Conservation (phyloP, 1,140 invertebrate species). For the Neodiprion virginianus region DNA sequence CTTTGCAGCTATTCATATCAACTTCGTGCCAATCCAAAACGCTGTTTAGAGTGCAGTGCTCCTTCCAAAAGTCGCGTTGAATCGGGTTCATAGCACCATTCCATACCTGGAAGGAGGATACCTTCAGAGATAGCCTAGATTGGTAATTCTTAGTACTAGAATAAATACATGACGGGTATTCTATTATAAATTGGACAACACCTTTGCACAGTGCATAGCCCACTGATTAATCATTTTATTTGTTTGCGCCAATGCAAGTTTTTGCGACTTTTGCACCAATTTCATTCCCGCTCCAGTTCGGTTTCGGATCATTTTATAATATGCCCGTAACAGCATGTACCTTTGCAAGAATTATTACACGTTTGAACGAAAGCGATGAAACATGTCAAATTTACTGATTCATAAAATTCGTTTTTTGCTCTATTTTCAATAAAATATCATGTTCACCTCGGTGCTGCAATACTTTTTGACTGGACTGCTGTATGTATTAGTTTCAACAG, state of each 20-base stretch:
- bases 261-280: constrained; percentile 39
- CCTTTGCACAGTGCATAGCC: constrained; percentile 51
- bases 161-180: constrained; percentile 11
- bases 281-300: constrained; percentile 36
- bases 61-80: constrained; percentile 45
- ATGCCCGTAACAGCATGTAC: constrained; percentile 49
- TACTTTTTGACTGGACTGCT: constrained; percentile 31
- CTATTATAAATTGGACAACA: constrained; percentile 23
- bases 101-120: constrained; percentile 44
- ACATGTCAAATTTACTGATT: constrained; percentile 9
- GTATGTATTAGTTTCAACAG: constrained; percentile 40
- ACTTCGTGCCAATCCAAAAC: constrained; percentile 40
- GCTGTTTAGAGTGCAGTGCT: constrained; percentile 27
- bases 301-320: constrained; percentile 46
- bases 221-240: constrained; percentile 45
- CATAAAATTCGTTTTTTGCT: background rate
- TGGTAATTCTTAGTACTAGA: constrained; percentile 14
- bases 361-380: constrained; percentile 17
- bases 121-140: too few species aligned
- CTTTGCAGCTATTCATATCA: constrained; percentile 32
- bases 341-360: constrained; percentile 27
- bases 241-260: constrained; percentile 34
- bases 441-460: constrained; percentile 47
- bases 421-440: background rate
- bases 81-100: constrained; percentile 34